Evolutionary conservation across 2,888 invertebrate genomes (phyloP).

Genomic region (Melipona bicolor): DNA sequence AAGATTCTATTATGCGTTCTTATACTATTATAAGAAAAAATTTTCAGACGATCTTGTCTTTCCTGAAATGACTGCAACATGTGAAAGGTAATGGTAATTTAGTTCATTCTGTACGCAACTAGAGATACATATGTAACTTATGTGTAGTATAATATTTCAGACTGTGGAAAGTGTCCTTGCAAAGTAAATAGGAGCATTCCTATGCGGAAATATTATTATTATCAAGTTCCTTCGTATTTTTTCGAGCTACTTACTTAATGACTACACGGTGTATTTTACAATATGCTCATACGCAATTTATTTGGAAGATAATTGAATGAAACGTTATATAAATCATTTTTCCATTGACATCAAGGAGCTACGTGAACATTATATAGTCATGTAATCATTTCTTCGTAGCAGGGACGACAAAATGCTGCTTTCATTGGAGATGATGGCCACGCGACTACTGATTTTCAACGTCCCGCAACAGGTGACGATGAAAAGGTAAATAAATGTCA

Average conservation of each 20-base stretch:
- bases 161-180: conserved; percentile 47
- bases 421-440: conserved; percentile 78
- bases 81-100: not conserved
- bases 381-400: conserved; percentile 58
- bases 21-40: too few species aligned
- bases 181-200: not conserved
- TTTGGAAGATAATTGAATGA: not conserved
- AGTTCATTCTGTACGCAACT: not conserved
- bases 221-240: not conserved
- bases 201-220: not conserved
- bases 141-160: not conserved
- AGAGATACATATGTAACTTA: too few species aligned
- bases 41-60: too few species aligned
- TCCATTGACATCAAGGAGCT: not conserved
- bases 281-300: not conserved
- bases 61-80: too few species aligned
- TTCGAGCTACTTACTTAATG: too few species aligned
- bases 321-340: not conserved
- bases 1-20: too few species aligned
- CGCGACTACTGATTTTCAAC: conserved; percentile 67
- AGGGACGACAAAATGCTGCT: conserved; percentile 77
- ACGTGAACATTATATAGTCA: not conserved
- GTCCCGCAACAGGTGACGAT: conserved; percentile 39
- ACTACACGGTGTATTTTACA: too few species aligned
- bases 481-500: conserved; percentile 49